Conservation (phyloP, 2,888 invertebrate species). For the Glyphotaelius pellucidus region DNA sequence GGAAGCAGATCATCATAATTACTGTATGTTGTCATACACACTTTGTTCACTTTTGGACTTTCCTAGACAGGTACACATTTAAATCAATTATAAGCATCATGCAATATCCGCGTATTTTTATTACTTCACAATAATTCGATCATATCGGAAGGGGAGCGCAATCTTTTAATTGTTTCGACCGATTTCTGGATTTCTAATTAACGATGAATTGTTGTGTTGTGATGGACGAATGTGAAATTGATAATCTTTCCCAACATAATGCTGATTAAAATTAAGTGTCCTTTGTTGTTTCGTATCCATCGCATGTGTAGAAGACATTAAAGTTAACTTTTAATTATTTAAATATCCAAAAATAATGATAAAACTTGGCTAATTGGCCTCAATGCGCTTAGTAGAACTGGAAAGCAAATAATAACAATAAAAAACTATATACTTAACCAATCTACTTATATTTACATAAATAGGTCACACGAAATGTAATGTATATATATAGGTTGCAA, state of each 20-base stretch:
- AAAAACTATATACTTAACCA: no score
- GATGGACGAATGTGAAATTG: no score
- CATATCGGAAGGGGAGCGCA: neutral
- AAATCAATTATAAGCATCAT: slow-evolving; percentile 43
- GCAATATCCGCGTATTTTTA: slow-evolving; percentile 50
- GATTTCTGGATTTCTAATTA: neutral
- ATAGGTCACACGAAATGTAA: no score
- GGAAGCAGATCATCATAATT: neutral
- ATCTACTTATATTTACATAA: no score
- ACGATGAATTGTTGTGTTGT: neutral
- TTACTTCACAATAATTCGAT: slow-evolving; percentile 37
- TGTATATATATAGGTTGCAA: no score
- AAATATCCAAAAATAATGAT: no score
- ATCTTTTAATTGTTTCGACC: slow-evolving; percentile 6
- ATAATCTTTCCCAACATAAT: no score
- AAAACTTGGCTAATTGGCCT: no score
- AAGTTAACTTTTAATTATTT: no score
- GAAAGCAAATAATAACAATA: no score
- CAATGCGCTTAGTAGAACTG: no score
- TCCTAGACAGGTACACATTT: slow-evolving; percentile 1
- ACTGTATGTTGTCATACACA: neutral
- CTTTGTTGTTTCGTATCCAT: neutral
- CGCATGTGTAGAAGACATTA: neutral
- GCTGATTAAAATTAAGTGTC: neutral
- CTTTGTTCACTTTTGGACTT: slow-evolving; percentile 27